Evolutionary conservation across 2,888 invertebrate species (phyloP).

Genomic region (Scaptomyza flava): DNA sequence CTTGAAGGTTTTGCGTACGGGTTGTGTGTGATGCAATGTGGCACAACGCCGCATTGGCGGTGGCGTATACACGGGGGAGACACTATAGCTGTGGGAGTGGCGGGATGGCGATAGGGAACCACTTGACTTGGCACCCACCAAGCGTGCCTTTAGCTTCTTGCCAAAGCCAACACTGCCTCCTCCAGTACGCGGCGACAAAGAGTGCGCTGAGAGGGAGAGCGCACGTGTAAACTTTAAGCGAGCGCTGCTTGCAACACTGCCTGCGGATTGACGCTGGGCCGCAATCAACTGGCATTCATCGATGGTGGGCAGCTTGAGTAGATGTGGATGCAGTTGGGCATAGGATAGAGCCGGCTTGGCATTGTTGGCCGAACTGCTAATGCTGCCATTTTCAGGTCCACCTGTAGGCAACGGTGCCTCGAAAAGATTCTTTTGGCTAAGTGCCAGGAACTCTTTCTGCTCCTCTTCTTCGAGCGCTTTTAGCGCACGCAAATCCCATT

Average conservation of each 20-base stretch:
- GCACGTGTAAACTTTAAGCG: slow-evolving; percentile 79
- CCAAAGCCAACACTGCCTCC: slow-evolving; percentile 54
- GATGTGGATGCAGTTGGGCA: slow-evolving; percentile 79
- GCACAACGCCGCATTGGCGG: slow-evolving; percentile 83
- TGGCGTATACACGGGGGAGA: slow-evolving; percentile 81
- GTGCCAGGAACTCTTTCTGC: slow-evolving; percentile 82
- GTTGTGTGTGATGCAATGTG: slow-evolving; percentile 82
- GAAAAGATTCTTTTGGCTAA: slow-evolving; percentile 82
- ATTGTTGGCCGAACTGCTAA: background rate
- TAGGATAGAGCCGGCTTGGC: slow-evolving; percentile 60
- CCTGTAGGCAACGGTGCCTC: slow-evolving; percentile 69
- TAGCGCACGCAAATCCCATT: slow-evolving; percentile 84
- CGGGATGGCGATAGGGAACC: slow-evolving; percentile 77
- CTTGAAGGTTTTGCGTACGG: slow-evolving; percentile 81
- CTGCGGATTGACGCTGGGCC: slow-evolving; percentile 55
- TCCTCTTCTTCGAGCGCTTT: slow-evolving; percentile 85
- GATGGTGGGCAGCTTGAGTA: slow-evolving; percentile 82
- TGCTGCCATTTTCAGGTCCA: slow-evolving; percentile 26
- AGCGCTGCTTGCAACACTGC: slow-evolving; percentile 41
- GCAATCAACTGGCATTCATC: slow-evolving; percentile 80
- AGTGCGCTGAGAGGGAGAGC: slow-evolving; percentile 81
- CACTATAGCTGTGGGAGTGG: slow-evolving; percentile 74
- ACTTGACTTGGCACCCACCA: slow-evolving; percentile 69
- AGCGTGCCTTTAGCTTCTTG: slow-evolving; percentile 70
- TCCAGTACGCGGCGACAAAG: slow-evolving; percentile 62